Conservation (phyloP, 2,888 invertebrate genomes). For the Schizotus pectinicornis region DNA sequence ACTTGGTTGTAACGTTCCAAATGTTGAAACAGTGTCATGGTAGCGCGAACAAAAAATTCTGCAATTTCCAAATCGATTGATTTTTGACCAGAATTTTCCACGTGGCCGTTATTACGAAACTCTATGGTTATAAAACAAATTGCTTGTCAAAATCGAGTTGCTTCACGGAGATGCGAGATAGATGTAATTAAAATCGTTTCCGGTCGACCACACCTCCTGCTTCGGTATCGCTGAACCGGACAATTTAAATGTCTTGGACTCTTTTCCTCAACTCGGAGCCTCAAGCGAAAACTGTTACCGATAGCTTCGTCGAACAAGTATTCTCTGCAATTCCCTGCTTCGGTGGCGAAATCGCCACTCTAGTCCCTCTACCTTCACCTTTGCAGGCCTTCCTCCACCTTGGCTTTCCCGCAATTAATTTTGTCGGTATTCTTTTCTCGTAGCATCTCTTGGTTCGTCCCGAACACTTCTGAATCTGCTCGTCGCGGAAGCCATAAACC, state of each 20-base stretch:
- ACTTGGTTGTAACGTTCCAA: too few relatives aligned
- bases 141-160: slow-evolving; percentile 9
- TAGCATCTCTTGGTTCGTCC: too few relatives aligned
- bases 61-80: background rate
- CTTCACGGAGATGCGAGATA: slow-evolving; percentile 9
- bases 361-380: too few relatives aligned
- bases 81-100: slow-evolving; percentile 7
- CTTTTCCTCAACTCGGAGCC: too few relatives aligned
- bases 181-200: slow-evolving; percentile 26
- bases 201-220: slow-evolving; percentile 28
- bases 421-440: too few relatives aligned
- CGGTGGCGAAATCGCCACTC: too few relatives aligned
- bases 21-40: too few relatives aligned
- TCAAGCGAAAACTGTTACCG: background rate
- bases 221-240: background rate
- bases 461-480: too few relatives aligned
- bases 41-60: background rate
- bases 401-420: too few relatives aligned
- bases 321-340: too few relatives aligned
- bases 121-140: slow-evolving; percentile 4
- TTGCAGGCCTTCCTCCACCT: too few relatives aligned
- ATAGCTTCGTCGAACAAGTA: background rate
- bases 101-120: slow-evolving; percentile 11
- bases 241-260: slow-evolving; percentile 6
- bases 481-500: too few relatives aligned